Evolutionary conservation across 2,797 vertebrate genomes (phyloP).

Genomic region (Ctenochaetus hawaiiensis): DNA sequence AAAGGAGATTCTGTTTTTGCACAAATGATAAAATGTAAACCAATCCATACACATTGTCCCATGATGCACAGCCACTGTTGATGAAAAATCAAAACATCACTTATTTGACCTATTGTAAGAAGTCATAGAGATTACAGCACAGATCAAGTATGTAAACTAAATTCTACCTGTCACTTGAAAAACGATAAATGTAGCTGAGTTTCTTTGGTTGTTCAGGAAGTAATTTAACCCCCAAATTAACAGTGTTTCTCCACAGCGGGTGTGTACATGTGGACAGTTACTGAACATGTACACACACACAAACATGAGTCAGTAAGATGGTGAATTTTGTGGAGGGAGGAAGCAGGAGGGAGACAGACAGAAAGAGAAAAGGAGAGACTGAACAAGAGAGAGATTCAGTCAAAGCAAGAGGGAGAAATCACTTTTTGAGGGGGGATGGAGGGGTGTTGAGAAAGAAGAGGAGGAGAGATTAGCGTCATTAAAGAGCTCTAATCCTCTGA

Average conservation of each 20-base stretch:
- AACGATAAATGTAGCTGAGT: not conserved
- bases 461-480: conserved; percentile 93
- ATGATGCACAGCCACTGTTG: not conserved
- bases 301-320: conserved; percentile 74
- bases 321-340: conserved; percentile 83
- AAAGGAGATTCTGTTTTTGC: too few species aligned
- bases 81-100: not conserved
- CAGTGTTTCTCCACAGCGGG: conserved; percentile 19
- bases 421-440: conserved; percentile 80
- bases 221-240: conserved; percentile 26
- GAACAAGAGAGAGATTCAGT: conserved; percentile 88
- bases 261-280: conserved; percentile 75
- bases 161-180: not conserved
- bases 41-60: too few species aligned
- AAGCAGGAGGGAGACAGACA: conserved; percentile 35
- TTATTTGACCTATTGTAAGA: too few species aligned
- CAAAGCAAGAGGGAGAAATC: conserved; percentile 87
- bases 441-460: conserved; percentile 67
- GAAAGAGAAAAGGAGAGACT: conserved; percentile 14
- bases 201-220: not conserved
- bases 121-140: not conserved
- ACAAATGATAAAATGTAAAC: too few species aligned
- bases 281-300: conserved; percentile 12
- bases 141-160: not conserved
- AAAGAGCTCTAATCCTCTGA: conserved; percentile 95